phyloP scores from a whole-genome alignment of 2,113 vertebrate species.

The Arizona elegans region DNA sequence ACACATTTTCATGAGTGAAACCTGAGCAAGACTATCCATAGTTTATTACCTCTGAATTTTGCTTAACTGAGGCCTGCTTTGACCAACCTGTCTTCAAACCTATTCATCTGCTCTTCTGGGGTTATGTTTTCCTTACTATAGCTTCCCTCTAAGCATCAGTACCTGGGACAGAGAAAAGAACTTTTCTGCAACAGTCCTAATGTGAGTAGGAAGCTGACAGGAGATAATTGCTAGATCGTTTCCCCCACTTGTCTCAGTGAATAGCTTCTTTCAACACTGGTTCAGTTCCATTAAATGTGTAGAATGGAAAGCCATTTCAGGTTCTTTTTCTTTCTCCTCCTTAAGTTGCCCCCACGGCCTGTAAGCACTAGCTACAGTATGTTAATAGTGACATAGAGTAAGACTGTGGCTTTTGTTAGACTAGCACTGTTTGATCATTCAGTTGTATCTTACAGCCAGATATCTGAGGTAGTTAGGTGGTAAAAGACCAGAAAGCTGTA shows the following conservation, averaged over 20 bases:
- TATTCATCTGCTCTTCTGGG: not conserved
- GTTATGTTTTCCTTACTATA: not conserved
- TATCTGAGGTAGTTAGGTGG: not conserved
- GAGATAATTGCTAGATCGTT: not conserved
- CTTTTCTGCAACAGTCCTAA: not conserved
- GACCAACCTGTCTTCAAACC: not conserved
- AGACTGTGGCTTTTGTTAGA: not conserved
- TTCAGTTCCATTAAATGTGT: not conserved
- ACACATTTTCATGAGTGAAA: not conserved
- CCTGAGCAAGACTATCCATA: not conserved
- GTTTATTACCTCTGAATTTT: not conserved
- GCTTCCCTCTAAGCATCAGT: not conserved
- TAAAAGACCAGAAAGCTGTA: not conserved
- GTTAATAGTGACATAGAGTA: not conserved
- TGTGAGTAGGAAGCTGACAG: not conserved
- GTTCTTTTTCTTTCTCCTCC: too few species aligned
- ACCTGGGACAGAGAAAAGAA: not conserved
- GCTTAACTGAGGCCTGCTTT: not conserved
- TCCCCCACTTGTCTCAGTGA: not conserved
- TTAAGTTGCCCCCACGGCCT: not conserved
- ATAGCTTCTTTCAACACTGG: not conserved
- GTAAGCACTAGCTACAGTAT: not conserved
- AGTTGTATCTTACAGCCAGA: not conserved
- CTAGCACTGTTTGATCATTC: slow-evolving; percentile 5
- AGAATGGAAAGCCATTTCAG: not conserved